Base-by-base conservation (phyloP, 1,140 invertebrate genomes). In the Drosophila teissieri region DNA sequence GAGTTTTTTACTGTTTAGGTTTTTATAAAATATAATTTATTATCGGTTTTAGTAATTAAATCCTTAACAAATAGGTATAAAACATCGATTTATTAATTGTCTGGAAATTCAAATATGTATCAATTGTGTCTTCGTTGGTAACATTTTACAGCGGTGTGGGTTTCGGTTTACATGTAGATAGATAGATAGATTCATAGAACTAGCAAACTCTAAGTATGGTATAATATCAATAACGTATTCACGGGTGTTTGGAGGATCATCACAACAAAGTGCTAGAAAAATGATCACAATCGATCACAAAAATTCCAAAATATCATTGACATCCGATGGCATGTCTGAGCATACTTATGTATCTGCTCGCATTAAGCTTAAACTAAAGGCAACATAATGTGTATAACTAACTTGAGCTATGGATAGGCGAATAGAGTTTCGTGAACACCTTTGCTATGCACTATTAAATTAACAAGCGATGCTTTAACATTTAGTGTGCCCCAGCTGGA, bases 131-230 rank as follows among this genome's bases (percentile, higher is more conserved):
- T 45, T 86, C 83, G 83, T 78, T 86, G 82, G 82, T 86, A 79
- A 86, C 83, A 53, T 79, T 86, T 88, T 75, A 86, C 83, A 72
- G 61, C 58, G 74, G 69, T 72, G 68, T 68, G 34, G 52, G 27
- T 36, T 70, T 70, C 65, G 34, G 17, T 54, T 48, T 24, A 24
- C 2, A 19, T 19, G 19, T 19, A 19, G 56, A 48, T n/a, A 40
- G 42, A 57, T 70, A 56, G 11, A 27, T 51, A 70, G 34, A 70
- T 39, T 49, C 12, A 57, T 34, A 48, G 36, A 19, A 40, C 65
- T 70, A 70, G 19, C 51, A 22, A 70, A 46, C 24, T 14, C 24
- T 70, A 56, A 70, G 11, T 58, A 46, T 73, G 49, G 24, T 69
- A 69, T 31, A 73, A 54, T 73, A 73, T 73, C 44, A 51, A 73